These are phyloP conservation scores for Trematocara marginatum DNA, from an alignment of 2,113 vertebrate species.

Conservation along the genomic window DNA sequence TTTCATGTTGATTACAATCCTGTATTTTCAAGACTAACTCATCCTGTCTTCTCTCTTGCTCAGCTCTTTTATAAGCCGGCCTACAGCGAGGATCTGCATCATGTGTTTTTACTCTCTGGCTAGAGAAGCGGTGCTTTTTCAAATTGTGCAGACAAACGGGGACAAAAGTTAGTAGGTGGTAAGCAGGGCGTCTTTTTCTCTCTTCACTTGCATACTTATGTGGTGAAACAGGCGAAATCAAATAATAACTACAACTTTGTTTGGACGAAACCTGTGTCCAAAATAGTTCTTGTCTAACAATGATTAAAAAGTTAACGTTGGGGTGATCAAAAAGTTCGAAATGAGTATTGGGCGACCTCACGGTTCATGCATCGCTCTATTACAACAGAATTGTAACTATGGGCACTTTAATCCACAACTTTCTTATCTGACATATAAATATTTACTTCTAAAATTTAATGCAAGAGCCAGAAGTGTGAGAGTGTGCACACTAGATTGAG, in stretches of 20 bases:
- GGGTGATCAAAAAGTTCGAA: not conserved
- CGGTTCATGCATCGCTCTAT: not conserved
- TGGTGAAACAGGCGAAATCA: not conserved
- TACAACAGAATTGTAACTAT: not conserved
- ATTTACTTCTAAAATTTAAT: not conserved
- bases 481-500: not conserved
- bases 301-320: not conserved
- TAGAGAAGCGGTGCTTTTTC: not conserved
- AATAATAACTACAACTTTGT: not conserved
- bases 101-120: conserved; percentile 25
- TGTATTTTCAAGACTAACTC: not conserved
- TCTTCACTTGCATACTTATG: not conserved
- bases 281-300: not conserved
- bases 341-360: not conserved
- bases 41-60: not conserved
- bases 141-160: not conserved
- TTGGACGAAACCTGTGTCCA: not conserved
- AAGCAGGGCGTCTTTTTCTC: not conserved
- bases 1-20: not conserved
- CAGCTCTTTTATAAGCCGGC: not conserved
- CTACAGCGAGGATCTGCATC: conserved; percentile 5
- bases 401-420: not conserved
- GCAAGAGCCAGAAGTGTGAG: not conserved
- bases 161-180: not conserved
- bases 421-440: not conserved